Evolutionary conservation across 2,113 vertebrate genomes (phyloP).

Genomic region (Chitala chitala): DNA sequence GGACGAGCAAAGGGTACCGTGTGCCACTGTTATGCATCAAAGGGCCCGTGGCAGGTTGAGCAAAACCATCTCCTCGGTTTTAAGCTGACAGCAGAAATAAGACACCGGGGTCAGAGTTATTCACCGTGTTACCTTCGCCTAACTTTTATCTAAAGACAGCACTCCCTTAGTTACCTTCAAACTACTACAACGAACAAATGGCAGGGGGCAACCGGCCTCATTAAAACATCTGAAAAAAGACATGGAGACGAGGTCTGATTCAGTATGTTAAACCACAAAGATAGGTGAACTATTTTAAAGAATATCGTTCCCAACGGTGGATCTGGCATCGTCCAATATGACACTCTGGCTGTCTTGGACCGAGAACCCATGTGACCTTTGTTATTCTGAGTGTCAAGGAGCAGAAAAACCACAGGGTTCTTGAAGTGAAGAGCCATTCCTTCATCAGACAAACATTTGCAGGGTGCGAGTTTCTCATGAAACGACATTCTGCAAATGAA

Average conservation of each 20-base stretch:
- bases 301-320: neutral
- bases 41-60: too few relatives aligned
- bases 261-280: too few relatives aligned
- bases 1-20: conserved; percentile 31
- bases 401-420: neutral
- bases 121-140: too few relatives aligned
- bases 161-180: neutral
- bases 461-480: conserved; percentile 20
- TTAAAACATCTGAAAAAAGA: neutral
- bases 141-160: too few relatives aligned
- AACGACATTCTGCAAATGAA: neutral
- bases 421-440: conserved; percentile 12
- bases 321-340: neutral
- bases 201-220: neutral
- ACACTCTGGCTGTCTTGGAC: neutral
- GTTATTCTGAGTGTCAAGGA: neutral
- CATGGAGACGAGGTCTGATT: neutral
- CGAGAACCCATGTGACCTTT: neutral
- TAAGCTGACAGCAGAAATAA: too few relatives aligned
- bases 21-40: neutral
- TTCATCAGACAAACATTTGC: conserved; percentile 12
- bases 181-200: neutral
- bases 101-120: too few relatives aligned
- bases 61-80: neutral
- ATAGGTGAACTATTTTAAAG: neutral